Evolutionary conservation across 1,140 invertebrate genomes (phyloP).

Genomic region (Drosophila funebris): DNA sequence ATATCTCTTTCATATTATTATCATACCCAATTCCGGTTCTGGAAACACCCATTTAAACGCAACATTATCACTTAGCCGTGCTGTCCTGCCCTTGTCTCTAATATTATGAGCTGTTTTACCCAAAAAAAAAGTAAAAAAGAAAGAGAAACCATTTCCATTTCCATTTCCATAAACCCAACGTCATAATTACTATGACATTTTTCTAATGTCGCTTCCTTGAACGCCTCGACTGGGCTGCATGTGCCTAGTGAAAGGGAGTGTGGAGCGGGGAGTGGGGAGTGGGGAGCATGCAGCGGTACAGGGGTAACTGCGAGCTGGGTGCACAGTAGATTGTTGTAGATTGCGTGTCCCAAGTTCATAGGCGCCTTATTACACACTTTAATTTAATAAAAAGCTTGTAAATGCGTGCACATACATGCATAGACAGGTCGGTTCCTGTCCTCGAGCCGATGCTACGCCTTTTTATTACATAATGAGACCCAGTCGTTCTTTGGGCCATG

Average conservation of each 20-base stretch:
- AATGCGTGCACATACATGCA: constrained; percentile 67
- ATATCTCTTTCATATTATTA: background rate
- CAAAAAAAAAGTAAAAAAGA: constrained; percentile 15
- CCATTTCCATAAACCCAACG: constrained; percentile 72
- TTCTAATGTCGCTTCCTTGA: constrained; percentile 48
- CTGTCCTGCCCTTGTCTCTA: constrained; percentile 12
- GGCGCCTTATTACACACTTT: constrained; percentile 79
- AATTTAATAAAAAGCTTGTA: constrained; percentile 82
- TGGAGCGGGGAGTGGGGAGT: background rate
- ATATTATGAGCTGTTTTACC: constrained; percentile 33
- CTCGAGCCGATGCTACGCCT: constrained; percentile 55
- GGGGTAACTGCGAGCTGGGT: constrained; percentile 11
- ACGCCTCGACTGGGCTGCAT: constrained; percentile 29
- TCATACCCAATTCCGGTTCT: background rate
- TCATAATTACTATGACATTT: constrained; percentile 77
- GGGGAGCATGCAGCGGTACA: background rate
- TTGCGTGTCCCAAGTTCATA: constrained; percentile 67
- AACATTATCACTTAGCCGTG: constrained; percentile 16
- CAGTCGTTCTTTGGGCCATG: constrained; percentile 29
- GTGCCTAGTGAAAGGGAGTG: constrained; percentile 6
- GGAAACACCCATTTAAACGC: constrained; percentile 22
- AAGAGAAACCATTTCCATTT: constrained; percentile 54
- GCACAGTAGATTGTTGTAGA: constrained; percentile 5
- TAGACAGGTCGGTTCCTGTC: constrained; percentile 8
- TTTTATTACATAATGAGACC: constrained; percentile 77